Base-by-base conservation (phyloP, 2,113 vertebrate species). In the Poeciliopsis turrubarensis region DNA sequence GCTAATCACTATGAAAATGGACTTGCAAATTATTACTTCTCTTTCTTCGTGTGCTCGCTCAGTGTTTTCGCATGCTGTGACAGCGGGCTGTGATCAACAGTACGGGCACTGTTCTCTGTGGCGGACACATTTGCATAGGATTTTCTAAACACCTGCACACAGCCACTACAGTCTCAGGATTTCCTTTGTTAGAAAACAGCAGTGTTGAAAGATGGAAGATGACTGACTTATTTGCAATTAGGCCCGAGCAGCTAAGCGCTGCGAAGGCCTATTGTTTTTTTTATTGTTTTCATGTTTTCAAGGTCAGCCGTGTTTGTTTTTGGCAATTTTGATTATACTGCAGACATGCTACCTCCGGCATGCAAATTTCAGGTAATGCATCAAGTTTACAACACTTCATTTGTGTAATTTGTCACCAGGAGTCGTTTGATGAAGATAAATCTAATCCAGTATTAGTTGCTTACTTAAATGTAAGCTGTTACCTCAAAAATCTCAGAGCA, bases 1-100 rank as follows among this genome's bases (percentile, higher is more conserved):
- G 78, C 62, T 75, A 72, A 68, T 27, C 32, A 31, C 14, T 84
- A 86, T 82, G 82, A 76, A 89, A 85, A 89, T 76, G 11, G 51
- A 25, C 19, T 80, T 83, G 84, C 89, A 89, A 89, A 85, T 87
- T 1, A 11, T 67, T 29, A 19, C 5, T 26, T 30, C 29, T 6
- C n/a, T 67, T 70, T 75, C 26, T 79, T 65, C 14, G 62, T 57
- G 65, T 37, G 11, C 12, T 14, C 32, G 34, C 72, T 68, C 68
- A 19, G 27, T 79, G 63, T 81, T 65, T 77, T 54, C 27, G 9
- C 51, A 22, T 65, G 29, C 32, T 66, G 31, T 70, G 25, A 63
- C 27, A 47, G 72, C 13, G 41, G 66, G 68, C 30, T 60, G 30
- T 62, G 64, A 61, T 19, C 66, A 74, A 68, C 6, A 65, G 68